Evolutionary conservation across 2,797 vertebrate genomes (phyloP).

Genomic region (Steatocranus sp.): DNA sequence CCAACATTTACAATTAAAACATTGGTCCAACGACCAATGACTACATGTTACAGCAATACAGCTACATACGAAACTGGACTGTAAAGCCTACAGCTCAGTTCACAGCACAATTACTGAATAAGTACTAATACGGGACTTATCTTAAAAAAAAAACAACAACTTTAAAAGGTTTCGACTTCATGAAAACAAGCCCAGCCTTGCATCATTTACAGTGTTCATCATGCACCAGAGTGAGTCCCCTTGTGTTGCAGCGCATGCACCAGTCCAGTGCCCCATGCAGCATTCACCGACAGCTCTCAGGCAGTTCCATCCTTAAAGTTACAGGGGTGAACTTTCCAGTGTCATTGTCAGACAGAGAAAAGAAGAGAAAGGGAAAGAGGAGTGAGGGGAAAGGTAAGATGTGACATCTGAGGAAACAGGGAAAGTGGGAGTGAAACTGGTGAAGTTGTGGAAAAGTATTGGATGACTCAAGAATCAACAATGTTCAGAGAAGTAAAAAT

Average conservation of each 20-base stretch:
- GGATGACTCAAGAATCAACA: not conserved
- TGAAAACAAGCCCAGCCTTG: conserved; percentile 51
- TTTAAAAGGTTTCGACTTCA: not conserved
- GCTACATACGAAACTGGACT: not conserved
- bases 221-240: conserved; percentile 56
- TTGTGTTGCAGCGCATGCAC: conserved; percentile 73
- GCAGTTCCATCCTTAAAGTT: conserved; percentile 63
- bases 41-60: not conserved
- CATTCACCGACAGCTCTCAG: conserved; percentile 70
- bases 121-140: accelerated
- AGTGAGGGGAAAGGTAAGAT: not conserved
- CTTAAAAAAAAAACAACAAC: not conserved
- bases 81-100: not conserved
- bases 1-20: not conserved
- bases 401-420: not conserved
- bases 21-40: not conserved
- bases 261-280: conserved; percentile 77
- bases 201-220: conserved; percentile 59
- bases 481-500: not conserved
- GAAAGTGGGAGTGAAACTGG: not conserved
- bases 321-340: conserved; percentile 57
- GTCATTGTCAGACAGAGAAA: conserved; percentile 67
- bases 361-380: conserved; percentile 33
- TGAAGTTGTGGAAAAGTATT: not conserved
- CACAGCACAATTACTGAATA: not conserved